Percentiles rank a stretch among this genome's conserved stretches.
Conservation (phyloP, 92 coral and sea anemone genomes). For the Paramuricea clavata region DNA sequence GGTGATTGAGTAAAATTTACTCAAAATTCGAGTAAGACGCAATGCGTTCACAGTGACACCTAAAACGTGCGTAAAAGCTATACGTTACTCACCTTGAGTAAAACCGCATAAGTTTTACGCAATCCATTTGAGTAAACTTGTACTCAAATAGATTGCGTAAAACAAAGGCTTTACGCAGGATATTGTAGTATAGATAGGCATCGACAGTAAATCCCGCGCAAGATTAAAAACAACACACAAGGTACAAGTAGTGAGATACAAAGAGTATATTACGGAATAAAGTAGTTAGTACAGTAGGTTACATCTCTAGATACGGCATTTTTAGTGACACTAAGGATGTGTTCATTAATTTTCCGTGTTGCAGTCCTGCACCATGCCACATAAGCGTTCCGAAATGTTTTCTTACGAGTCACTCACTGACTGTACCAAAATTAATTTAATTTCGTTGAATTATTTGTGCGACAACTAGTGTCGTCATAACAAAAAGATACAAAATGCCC, state of each 20-base stretch:
- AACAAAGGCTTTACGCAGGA: not conserved
- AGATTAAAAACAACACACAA: no score
- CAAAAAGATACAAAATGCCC: no score
- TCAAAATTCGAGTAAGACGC: not conserved
- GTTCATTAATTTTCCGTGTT: not conserved
- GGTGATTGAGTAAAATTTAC: not conserved
- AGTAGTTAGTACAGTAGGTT: not conserved
- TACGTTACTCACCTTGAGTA: constrained; percentile 4
- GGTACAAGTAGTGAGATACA: not conserved
- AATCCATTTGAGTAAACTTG: constrained; percentile 17
- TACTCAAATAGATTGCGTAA: constrained; percentile 12
- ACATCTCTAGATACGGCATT: not conserved
- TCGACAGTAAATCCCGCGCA: no score
- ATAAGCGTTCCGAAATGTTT: no score
- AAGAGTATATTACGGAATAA: not conserved
- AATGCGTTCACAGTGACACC: constrained; percentile 24
- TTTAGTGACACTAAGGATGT: not conserved
- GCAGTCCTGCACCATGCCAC: no score
- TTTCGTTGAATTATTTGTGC: no score
- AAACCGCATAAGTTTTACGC: constrained; percentile 1
- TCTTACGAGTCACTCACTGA: no score
- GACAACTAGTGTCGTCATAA: no score
- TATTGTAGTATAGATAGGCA: no score
- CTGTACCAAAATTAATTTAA: no score
- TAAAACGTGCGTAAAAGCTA: constrained; percentile 11